phyloP scores from a whole-genome alignment of 2,888 invertebrate genomes.

The Rugalucina vietnamica region DNA sequence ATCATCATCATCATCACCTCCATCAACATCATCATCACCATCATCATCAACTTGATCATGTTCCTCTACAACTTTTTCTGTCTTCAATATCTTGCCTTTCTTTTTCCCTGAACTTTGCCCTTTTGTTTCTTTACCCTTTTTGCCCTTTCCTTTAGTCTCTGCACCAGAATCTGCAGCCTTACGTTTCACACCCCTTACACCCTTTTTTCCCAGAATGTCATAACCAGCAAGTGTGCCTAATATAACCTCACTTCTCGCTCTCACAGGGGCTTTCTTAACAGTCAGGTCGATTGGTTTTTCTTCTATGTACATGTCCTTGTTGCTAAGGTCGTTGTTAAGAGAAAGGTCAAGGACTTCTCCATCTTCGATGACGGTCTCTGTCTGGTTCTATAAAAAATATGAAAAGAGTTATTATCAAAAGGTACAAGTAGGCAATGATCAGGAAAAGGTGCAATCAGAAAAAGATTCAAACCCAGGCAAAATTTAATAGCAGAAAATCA shows the following conservation, averaged over 20 bases:
- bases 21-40: slow-evolving; percentile 20
- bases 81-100: slow-evolving; percentile 25
- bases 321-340: slow-evolving; percentile 41
- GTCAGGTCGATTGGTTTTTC: slow-evolving; percentile 56
- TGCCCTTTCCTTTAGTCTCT: background rate
- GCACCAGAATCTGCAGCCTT: background rate
- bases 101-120: slow-evolving; percentile 24
- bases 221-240: background rate
- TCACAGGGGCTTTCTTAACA: slow-evolving; percentile 27
- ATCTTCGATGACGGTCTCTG: slow-evolving; percentile 54
- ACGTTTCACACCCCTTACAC: background rate
- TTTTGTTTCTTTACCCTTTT: background rate
- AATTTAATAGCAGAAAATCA: too few relatives aligned
- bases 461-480: too few relatives aligned
- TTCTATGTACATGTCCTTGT: slow-evolving; percentile 45
- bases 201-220: background rate
- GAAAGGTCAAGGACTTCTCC: slow-evolving; percentile 53
- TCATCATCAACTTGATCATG: slow-evolving; percentile 49
- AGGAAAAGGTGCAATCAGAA: too few relatives aligned
- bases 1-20: slow-evolving; percentile 21
- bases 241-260: background rate
- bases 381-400: background rate
- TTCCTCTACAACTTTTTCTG: slow-evolving; percentile 44
- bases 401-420: too few relatives aligned
- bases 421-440: too few relatives aligned